Conservation (phyloP, 2,797 vertebrate genomes). For the Coranthus polyacanthus region DNA sequence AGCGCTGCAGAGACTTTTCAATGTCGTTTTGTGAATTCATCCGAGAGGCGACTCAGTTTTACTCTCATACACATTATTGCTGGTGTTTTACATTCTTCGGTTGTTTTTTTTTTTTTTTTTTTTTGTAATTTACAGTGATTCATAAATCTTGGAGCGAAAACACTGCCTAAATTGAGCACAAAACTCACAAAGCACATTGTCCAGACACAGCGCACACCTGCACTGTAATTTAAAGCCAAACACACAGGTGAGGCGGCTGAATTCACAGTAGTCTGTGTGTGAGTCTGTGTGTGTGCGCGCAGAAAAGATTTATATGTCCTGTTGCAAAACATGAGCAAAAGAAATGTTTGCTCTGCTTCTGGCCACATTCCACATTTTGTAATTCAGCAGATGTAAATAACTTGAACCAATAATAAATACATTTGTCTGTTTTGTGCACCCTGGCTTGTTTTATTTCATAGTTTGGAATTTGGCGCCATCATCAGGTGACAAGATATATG, state of each 20-base stretch:
- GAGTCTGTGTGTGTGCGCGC: conserved; percentile 37
- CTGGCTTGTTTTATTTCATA: conserved; percentile 17
- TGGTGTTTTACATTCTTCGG: conserved; percentile 64
- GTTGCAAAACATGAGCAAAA: conserved; percentile 37
- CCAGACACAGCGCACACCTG: conserved; percentile 47
- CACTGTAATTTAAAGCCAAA: conserved; percentile 54
- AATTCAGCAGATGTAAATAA: conserved; percentile 78
- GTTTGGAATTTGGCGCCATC: conserved; percentile 63
- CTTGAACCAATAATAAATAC: conserved; percentile 72
- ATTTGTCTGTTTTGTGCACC: conserved; percentile 68
- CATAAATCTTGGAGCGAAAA: conserved; percentile 57
- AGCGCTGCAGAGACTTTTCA: conserved; percentile 17
- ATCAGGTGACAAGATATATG: conserved; percentile 38
- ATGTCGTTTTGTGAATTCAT: conserved; percentile 55
- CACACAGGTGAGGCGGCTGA: conserved; percentile 14
- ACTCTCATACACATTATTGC: conserved; percentile 46
- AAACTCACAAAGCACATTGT: conserved; percentile 71
- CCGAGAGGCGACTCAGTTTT: conserved; percentile 45
- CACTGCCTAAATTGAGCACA: conserved; percentile 81
- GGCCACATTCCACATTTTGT: conserved; percentile 79
- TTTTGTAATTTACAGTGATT: conserved; percentile 32
- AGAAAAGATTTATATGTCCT: conserved; percentile 26
- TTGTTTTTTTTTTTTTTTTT: conserved; percentile 21
- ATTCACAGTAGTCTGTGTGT: background rate
- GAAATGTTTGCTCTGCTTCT: conserved; percentile 47